Base-by-base conservation (phyloP, 2,797 vertebrate species). In the Hippopotamyrus pictus region DNA sequence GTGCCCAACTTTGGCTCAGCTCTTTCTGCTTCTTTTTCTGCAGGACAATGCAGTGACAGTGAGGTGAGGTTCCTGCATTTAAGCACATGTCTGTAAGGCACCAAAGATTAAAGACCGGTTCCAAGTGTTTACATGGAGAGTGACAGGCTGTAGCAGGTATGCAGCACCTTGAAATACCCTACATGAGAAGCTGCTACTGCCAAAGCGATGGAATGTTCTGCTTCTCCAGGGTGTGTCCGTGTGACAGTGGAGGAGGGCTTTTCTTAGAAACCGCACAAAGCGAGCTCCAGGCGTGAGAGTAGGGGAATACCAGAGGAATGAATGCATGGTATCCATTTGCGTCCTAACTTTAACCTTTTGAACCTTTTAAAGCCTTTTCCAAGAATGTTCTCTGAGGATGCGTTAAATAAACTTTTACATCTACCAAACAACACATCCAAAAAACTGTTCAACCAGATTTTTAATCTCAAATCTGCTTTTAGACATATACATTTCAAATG, bases 1-100 rank as follows among this genome's bases (percentile, higher is more conserved):
- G 95, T 59, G 97, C 97, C 98, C 98, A 99, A 0, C 65, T 94
- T 89, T 93, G 29, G 88, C 93, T 95, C 54, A 97, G 94, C 41
- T 96, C 93, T 91, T 91, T 94, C 92, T 96, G 96, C 90, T 94
- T 94, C 90, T 91, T 95, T 93, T 96, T 96, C 95, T 96, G 93
- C 90, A 90, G 92, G 89, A 91, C 76, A 59, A 33, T 65, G 19
- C 41, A 50, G n/a, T 65, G 41, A n/a, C 17, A 17, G 5, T 50
- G n/a, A 69, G 37, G 57, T 44, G 12, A 6, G 29, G 29, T 37
- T 37, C 25, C 41, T 14, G 50, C 5, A 57, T 8, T 11, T 12
- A 29, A 29, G n/a, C n/a, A 29, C 44, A 29, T 29, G 48, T 11
- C 41, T 14, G 29, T 41, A 76, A 76, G 41, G 17, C 7, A 22